These are phyloP conservation scores for Augochlorella aurata DNA, from an alignment of 2,888 invertebrate genomes.

Conservation along the genomic window DNA sequence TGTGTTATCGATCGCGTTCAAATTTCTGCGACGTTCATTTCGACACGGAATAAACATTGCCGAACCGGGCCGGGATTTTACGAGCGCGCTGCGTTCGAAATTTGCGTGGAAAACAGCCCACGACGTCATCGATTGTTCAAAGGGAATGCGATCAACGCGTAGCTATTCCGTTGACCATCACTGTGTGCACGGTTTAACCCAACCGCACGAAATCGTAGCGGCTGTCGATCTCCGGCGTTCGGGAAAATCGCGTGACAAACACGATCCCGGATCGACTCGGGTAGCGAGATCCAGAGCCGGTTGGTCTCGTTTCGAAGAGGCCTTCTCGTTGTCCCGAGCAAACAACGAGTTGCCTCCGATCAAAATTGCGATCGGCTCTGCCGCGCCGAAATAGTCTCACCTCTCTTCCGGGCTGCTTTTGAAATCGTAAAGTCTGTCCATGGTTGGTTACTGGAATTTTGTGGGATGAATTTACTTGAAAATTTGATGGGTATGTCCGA, in stretches of 20 bases:
- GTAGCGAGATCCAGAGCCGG: neutral
- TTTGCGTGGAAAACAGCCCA: neutral
- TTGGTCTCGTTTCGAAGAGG: neutral
- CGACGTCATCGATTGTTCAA: slow-evolving; percentile 18
- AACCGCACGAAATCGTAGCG: neutral
- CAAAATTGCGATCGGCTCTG: neutral
- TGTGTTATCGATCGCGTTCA: slow-evolving; percentile 27
- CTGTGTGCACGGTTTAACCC: neutral
- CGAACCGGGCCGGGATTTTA: neutral
- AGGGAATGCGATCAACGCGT: neutral
- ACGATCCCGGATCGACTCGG: neutral
- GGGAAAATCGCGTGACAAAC: slow-evolving; percentile 23
- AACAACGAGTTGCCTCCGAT: neutral
- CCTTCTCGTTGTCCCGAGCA: neutral
- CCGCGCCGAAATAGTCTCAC: slow-evolving; percentile 19
- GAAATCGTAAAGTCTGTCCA: slow-evolving; percentile 26
- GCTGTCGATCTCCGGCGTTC: neutral
- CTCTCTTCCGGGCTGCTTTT: slow-evolving; percentile 19
- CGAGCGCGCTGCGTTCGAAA: neutral
- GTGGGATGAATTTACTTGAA: slow-evolving; percentile 48
- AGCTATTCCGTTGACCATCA: neutral
- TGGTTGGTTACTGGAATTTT: neutral
- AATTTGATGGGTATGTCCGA: slow-evolving; percentile 49
- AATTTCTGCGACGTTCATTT: slow-evolving; percentile 13
- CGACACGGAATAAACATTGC: neutral